phyloP scores from a whole-genome alignment of 2,797 vertebrate genomes.

The Typhlichthys eigenmanni region DNA sequence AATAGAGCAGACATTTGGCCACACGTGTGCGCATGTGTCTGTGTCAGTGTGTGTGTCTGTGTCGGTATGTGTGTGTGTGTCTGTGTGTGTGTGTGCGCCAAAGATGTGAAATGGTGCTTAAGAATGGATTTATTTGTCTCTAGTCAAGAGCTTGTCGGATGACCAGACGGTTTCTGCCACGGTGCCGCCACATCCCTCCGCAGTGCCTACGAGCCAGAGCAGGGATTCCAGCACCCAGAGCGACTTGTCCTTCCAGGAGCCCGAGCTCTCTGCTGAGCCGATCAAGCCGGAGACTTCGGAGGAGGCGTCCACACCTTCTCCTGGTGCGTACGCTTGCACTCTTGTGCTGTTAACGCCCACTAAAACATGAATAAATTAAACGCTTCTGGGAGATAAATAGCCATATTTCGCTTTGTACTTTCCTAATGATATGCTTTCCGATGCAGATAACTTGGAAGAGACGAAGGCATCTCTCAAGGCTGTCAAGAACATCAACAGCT shows the following conservation, averaged over 20 bases:
- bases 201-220: conserved; percentile 69
- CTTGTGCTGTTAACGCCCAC: conserved; percentile 1
- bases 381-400: not conserved
- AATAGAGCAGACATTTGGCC: conserved; percentile 59
- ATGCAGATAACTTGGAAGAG: conserved; percentile 57
- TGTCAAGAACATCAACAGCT: conserved; percentile 45
- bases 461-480: conserved; percentile 36
- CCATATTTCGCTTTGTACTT: not conserved
- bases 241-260: conserved; percentile 47
- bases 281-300: conserved; percentile 28
- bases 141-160: conserved; percentile 78
- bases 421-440: conserved; percentile 3
- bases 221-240: conserved; percentile 89
- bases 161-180: conserved; percentile 73
- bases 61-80: conserved; percentile 5
- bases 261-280: conserved; percentile 28
- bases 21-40: conserved; percentile 21
- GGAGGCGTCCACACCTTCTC: conserved; percentile 25
- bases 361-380: not conserved
- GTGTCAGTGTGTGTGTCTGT: conserved; percentile 34
- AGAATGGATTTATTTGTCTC: conserved; percentile 20
- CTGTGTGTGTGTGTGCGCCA: conserved; percentile 34
- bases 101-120: no score
- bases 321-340: conserved; percentile 61
- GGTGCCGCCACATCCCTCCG: conserved; percentile 30